These are phyloP conservation scores for Salmo trutta DNA, from an alignment of 2,797 vertebrate genomes.

Conservation along the genomic window DNA sequence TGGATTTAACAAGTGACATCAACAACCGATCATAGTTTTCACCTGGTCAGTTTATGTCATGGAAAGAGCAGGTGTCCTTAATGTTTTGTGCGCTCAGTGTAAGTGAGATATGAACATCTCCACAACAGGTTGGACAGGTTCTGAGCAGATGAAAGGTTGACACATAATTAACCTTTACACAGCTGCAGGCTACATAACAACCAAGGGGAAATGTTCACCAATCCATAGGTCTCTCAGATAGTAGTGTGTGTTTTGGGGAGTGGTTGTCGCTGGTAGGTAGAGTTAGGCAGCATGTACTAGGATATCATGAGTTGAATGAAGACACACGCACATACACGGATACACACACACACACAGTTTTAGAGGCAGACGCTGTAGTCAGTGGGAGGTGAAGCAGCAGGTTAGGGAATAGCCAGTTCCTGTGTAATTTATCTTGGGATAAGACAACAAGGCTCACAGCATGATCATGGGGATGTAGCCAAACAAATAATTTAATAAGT, in stretches of 20 bases:
- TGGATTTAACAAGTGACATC: too few species aligned
- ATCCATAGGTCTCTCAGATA: background rate
- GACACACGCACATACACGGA: background rate
- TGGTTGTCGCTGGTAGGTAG: background rate
- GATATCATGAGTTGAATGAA: background rate
- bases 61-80: too few species aligned
- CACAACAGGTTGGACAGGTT: conserved; percentile 1
- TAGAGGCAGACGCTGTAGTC: background rate
- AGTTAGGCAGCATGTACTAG: too few species aligned
- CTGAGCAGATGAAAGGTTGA: background rate
- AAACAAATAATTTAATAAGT: background rate
- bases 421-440: background rate
- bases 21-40: too few species aligned
- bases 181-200: background rate
- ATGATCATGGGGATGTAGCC: background rate
- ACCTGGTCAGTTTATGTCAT: too few species aligned
- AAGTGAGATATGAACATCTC: background rate
- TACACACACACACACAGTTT: background rate
- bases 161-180: background rate
- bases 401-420: background rate
- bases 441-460: background rate
- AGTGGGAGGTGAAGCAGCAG: background rate
- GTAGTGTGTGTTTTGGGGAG: background rate
- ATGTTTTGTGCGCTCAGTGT: too few species aligned
- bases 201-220: background rate